Conservation (phyloP, 1,140 invertebrate genomes). For the Venturia canescens region DNA sequence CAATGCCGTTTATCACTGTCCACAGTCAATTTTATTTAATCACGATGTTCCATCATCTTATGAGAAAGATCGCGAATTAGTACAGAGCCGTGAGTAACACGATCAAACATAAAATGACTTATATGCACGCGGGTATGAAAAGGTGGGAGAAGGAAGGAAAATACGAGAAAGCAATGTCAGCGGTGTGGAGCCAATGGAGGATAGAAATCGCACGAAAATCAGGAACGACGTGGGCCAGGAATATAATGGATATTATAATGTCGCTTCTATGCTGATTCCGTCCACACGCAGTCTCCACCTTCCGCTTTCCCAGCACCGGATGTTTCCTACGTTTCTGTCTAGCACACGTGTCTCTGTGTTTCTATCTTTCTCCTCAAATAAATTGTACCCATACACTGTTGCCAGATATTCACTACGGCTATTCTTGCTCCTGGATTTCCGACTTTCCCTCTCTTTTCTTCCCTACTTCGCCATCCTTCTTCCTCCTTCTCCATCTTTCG, state of each 20-base stretch:
- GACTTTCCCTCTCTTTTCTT: not conserved
- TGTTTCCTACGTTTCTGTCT: constrained; percentile 32
- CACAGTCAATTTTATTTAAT: not conserved
- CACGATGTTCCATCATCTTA: not conserved
- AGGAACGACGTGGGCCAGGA: constrained; percentile 42
- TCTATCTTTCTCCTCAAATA: not conserved
- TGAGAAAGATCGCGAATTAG: not conserved
- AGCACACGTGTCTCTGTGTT: not conserved
- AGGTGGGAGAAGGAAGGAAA: constrained; percentile 12
- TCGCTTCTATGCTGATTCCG: constrained; percentile 61
- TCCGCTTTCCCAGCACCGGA: constrained; percentile 9
- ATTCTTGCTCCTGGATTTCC: not conserved
- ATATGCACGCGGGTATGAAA: not conserved
- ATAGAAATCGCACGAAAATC: constrained; percentile 49
- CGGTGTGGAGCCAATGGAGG: constrained; percentile 49
- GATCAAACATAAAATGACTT: not conserved
- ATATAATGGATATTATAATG: constrained; percentile 69
- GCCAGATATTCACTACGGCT: not conserved
- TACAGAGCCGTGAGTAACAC: not conserved
- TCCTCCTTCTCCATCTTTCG: not conserved
- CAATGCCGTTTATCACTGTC: not conserved
- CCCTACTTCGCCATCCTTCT: not conserved
- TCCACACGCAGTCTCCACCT: constrained; percentile 30
- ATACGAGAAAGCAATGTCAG: constrained; percentile 23
- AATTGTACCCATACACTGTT: not conserved